Base-by-base conservation (phyloP, 2,888 invertebrate species). In the Tiphia femorata region DNA sequence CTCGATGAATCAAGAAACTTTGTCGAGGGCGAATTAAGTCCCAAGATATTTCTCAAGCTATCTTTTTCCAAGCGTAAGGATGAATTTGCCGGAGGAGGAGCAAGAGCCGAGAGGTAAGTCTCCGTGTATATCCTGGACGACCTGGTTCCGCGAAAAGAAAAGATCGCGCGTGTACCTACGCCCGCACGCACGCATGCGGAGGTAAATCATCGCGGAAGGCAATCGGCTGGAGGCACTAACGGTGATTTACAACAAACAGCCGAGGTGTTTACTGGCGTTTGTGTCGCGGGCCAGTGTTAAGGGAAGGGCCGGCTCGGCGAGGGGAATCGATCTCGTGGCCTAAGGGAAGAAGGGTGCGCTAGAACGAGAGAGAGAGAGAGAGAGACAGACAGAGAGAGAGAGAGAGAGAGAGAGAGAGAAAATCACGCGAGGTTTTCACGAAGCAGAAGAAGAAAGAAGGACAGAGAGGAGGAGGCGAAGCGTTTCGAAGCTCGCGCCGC, bases 241-340 rank as follows among this genome's bases (percentile, higher is more conserved):
- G 61, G 29, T 70, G 71, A 70, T 70, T 72, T 70, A 70, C 58
- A 62, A 53, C 67, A 59, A 62, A 58, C 68, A 10, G 37, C 55
- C 55, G 59, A 67, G 71, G 65, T 68, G 65, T 68, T 68, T 72
- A 68, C 54, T 49, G 58, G 54, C 47, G 53, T 64, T 41, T 49
- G 52, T 37, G 62, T 46, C 56, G 52, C 56, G 46, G 47, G 46
- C 43, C 25, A 25, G 53, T n/a, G n/a, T 2, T 29, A 12, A 29
- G 62, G 48, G 54, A 44, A 46, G 46, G 38, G 44, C 59, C 52
- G 47, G 64, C 60, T 35, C 37, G 10, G 27, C n/a, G 35, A 51
- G 61, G 49, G 49, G 58, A 67, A 64, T 61, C 64, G 64, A 61
- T 68, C 64, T 54, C 51, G 56, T 27, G 25, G 23, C 5, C 12